Conservation (phyloP, 1,140 invertebrate species). For the Pogonognathellus flavescens region DNA sequence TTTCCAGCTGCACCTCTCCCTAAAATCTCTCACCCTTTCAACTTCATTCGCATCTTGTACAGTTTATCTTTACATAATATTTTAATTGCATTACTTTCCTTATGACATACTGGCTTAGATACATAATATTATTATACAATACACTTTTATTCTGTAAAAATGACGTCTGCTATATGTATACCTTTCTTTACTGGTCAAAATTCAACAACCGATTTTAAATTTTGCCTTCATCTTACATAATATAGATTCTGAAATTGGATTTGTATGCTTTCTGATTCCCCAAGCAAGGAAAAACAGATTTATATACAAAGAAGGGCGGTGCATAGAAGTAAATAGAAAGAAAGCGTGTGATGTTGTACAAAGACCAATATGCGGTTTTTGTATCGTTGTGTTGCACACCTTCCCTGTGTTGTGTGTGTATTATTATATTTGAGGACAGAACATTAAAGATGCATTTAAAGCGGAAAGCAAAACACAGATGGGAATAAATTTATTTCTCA, state of each 20-base stretch:
- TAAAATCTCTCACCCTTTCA: not conserved
- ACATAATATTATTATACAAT: no score
- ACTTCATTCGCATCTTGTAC: not conserved
- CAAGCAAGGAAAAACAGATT: not conserved
- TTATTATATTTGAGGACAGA: slow-evolving; percentile 1
- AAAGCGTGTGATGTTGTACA: not conserved
- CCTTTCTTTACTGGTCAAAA: no score
- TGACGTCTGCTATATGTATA: no score
- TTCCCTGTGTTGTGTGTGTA: not conserved
- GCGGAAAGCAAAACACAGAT: slow-evolving; percentile 15
- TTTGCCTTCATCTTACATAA: no score
- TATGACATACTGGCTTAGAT: no score
- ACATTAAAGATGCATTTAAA: slow-evolving; percentile 1
- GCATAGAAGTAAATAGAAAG: not conserved
- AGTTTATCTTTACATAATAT: not conserved
- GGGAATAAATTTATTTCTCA: slow-evolving; percentile 29
- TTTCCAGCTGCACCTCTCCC: slow-evolving; percentile 23
- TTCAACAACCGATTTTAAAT: no score
- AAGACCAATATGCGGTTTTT: not conserved
- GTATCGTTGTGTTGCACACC: not conserved
- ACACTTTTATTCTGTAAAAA: no score
- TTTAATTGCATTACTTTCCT: no score
- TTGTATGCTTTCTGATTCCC: no score
- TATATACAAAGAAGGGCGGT: not conserved
- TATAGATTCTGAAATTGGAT: no score